Conservation (phyloP, 1,140 invertebrate genomes). For the Ips typographus region DNA sequence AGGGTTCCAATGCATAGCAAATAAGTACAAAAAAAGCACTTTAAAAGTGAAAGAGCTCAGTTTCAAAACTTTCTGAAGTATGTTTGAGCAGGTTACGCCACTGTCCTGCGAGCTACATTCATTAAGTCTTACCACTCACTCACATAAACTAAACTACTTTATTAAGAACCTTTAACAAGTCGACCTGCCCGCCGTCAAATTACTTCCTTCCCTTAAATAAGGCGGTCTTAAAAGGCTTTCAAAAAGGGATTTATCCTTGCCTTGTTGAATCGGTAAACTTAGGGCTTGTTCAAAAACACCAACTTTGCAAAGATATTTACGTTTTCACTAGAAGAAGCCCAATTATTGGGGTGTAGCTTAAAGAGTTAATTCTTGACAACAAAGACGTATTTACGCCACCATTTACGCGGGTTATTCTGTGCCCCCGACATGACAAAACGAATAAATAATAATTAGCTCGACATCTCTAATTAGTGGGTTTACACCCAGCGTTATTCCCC, state of each 20-base stretch:
- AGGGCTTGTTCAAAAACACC: neutral
- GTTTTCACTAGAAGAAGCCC: neutral
- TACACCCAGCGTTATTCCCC: conserved; percentile 29
- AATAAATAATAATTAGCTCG: conserved; percentile 47
- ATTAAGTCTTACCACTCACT: conserved; percentile 17
- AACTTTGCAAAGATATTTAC: neutral
- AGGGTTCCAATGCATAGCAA: too few species aligned
- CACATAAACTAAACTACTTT: conserved; percentile 25
- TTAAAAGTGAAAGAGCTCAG: too few species aligned
- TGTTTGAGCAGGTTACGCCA: conserved; percentile 1
- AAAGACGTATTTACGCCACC: neutral
- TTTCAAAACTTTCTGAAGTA: neutral
- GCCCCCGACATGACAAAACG: conserved; percentile 37
- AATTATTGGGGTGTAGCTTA: neutral
- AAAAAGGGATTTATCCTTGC: conserved; percentile 10
- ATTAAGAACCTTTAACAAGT: conserved; percentile 21
- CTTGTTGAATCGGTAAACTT: neutral
- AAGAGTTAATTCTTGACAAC: neutral
- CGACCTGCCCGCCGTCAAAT: conserved; percentile 13
- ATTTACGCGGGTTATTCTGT: conserved; percentile 4
- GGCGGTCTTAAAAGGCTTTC: conserved; percentile 15
- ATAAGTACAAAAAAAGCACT: too few species aligned
- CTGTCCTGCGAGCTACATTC: conserved; percentile 1
- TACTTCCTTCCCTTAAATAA: conserved; percentile 16
- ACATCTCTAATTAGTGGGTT: conserved; percentile 46